Percentiles rank a stretch among this genome's conserved stretches.
Conservation (phyloP, 2,888 invertebrate genomes). For the Eupithecia inturbata region DNA sequence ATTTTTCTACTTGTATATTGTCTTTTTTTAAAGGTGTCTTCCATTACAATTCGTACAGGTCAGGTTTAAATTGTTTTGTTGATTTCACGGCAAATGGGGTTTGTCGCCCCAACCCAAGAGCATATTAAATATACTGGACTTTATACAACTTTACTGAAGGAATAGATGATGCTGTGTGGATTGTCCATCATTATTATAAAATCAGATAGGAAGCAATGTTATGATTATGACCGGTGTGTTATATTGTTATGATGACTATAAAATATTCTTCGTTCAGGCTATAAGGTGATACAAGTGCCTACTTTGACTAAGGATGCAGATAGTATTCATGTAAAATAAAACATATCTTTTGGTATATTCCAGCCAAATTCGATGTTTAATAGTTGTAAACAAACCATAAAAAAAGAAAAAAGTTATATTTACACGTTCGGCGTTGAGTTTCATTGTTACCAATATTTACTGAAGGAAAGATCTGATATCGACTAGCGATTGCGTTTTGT, state of each 20-base stretch:
- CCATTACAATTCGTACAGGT: background rate
- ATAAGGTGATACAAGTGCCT: background rate
- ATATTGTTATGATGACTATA: background rate
- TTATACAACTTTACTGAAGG: background rate
- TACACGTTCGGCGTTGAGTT: no score
- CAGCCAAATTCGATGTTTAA: no score
- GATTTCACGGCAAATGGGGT: background rate
- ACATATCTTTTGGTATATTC: background rate
- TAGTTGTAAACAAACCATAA: no score
- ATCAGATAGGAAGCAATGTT: background rate
- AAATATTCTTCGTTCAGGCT: background rate
- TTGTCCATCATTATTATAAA: no score
- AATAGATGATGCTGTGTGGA: no score
- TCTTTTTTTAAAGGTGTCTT: background rate
- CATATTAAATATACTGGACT: no score
- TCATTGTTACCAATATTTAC: no score
- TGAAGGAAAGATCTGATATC: no score
- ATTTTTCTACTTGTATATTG: conserved; percentile 25
- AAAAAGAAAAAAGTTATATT: no score
- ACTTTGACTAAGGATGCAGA: conserved; percentile 25
- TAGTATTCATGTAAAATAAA: background rate
- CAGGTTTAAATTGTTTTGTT: background rate
- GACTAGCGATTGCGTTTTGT: no score
- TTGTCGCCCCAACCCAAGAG: background rate
- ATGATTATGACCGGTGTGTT: background rate